A percentile compares a stretch with the other conserved stretches of the same genome.
Conservation (phyloP, 1,140 invertebrate species). For the Papilio xuthus region DNA sequence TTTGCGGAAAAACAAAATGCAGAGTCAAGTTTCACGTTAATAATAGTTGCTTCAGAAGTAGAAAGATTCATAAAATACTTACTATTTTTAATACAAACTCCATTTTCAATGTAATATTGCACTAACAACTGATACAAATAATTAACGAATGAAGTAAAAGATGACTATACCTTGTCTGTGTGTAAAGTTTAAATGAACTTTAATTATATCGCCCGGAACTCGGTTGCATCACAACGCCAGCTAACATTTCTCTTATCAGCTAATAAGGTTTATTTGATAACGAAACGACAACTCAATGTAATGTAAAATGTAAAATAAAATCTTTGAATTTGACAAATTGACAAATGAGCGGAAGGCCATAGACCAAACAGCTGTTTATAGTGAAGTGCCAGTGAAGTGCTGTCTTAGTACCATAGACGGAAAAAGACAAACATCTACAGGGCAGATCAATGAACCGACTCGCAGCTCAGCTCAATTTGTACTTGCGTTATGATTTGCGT, state of each 20-base stretch:
- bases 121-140: neutral
- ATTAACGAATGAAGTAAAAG: neutral
- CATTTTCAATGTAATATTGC: neutral
- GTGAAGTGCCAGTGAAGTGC: no score
- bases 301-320: neutral
- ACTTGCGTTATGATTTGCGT: no score
- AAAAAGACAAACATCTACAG: no score
- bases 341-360: neutral
- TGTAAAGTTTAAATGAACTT: slow-evolving; percentile 31
- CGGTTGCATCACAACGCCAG: slow-evolving; percentile 37
- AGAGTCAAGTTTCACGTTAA: no score
- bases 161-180: slow-evolving; percentile 34
- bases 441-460: no score
- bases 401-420: neutral
- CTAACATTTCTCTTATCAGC: slow-evolving; percentile 31
- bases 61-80: slow-evolving; percentile 6
- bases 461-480: no score
- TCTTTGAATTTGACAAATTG: neutral
- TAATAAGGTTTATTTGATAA: slow-evolving; percentile 34
- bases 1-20: neutral
- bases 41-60: no score
- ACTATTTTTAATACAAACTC: slow-evolving; percentile 32
- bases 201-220: slow-evolving; percentile 32
- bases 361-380: neutral
- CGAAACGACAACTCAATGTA: slow-evolving; percentile 26